Percentiles rank a stretch among this genome's conserved stretches.
Conservation (phyloP, 1,140 invertebrate species). For the Euglossa dilemma region DNA sequence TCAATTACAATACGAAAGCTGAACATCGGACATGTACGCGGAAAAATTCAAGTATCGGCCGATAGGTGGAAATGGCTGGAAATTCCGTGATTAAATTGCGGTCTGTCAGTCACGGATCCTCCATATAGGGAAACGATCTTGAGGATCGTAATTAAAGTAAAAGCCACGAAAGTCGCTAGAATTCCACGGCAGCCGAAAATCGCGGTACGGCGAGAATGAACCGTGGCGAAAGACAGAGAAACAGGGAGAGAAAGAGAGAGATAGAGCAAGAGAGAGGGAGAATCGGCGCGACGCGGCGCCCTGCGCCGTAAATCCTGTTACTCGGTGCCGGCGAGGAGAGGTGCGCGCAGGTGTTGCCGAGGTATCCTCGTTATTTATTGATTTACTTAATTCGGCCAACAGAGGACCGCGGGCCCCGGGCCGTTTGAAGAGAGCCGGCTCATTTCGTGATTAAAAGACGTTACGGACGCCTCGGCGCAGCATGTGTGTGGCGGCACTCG, state of each 20-base stretch:
- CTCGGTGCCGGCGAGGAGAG: slow-evolving; percentile 65
- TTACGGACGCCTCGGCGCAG: slow-evolving; percentile 80
- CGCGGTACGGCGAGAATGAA: not conserved
- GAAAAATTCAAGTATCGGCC: too few relatives aligned
- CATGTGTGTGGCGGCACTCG: slow-evolving; percentile 77
- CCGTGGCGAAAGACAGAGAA: not conserved
- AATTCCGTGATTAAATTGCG: too few relatives aligned
- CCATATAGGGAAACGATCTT: too few relatives aligned
- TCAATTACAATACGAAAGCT: too few relatives aligned
- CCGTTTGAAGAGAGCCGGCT: slow-evolving; percentile 78
- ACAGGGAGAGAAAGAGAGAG: not conserved
- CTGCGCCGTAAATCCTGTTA: slow-evolving; percentile 66
- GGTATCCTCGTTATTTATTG: slow-evolving; percentile 81
- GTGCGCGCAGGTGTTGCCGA: slow-evolving; percentile 77
- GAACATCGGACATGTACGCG: too few relatives aligned
- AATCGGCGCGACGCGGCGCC: slow-evolving; percentile 57
- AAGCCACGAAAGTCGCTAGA: not conserved
- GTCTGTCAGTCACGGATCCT: too few relatives aligned
- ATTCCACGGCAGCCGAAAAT: not conserved
- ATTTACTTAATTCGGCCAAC: slow-evolving; percentile 82
- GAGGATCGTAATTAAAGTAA: not conserved
- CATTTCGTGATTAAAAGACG: slow-evolving; percentile 82
- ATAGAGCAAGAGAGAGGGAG: slow-evolving; percentile 18
- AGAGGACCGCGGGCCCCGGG: slow-evolving; percentile 73
- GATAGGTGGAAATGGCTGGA: too few relatives aligned